Evolutionary conservation across 2,888 invertebrate genomes (phyloP), one percentile per base, ranked within the genome.

Genomic region (Euclidia mi): DNA sequence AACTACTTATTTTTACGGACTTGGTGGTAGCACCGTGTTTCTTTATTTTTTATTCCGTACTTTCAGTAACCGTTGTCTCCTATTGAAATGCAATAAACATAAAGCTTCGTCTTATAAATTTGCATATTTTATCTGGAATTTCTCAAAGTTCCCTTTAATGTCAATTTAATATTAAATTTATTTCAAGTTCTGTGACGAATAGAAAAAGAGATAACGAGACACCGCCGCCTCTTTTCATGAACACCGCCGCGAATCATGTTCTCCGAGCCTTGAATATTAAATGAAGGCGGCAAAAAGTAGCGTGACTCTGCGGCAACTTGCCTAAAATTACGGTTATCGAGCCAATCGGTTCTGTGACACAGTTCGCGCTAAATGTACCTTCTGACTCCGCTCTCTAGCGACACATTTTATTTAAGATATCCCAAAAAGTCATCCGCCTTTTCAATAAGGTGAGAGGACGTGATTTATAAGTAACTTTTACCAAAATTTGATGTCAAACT

Each of bases 161-260:
- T 70, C 79, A 81, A 85, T 85, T 85, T 79, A 71, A 80, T 82
- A 81, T 81, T 78, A 80, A 82, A 77, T 81, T 78, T 79, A 79
- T 84, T 83, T 82, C 77, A 71, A 85, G 77, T 82, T 84, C 70
- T 81, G 81, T 85, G 87, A 83, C 79, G 86, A 87, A 87, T 87
- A 87, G 84, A 86, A 87, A 83, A 87, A 85, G 81, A 87, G 84
- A 88, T 89, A 90, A 89, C 88, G 86, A 88, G 87, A 79, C 78
- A 76, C 75, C 78, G 72, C 72, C 79, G 81, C 83, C 81, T 85
- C 81, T 84, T 77, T 78, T 82, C 78, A 84, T 87, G 89, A 91
- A 89, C 89, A 89, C 82, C 85, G 81, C 82, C 78, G 77, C 85
- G 87, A 91, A 91, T 91, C 90, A 91, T 89, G 86, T 83, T 84